phyloP scores from a whole-genome alignment of 1,140 invertebrate genomes.

The Hydropsyche tenuis region DNA sequence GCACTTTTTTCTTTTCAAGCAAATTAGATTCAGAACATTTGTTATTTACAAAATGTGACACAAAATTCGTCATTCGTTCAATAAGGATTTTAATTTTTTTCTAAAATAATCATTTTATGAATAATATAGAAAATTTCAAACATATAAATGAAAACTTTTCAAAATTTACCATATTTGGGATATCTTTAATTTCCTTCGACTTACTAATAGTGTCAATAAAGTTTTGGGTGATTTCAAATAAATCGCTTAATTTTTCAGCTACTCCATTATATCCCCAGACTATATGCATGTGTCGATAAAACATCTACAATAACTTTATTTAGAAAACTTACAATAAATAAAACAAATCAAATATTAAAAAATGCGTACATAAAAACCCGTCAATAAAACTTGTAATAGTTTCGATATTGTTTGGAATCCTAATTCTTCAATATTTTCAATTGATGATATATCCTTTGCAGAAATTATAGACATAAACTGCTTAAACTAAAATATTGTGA shows the following conservation, averaged over 20 bases:
- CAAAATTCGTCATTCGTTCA: neutral
- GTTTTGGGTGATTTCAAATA: constrained; percentile 4
- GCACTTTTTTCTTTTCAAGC: too few relatives aligned
- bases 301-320: constrained; percentile 17
- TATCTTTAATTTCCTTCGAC: neutral
- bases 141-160: neutral
- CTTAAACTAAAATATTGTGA: constrained; percentile 24
- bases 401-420: neutral
- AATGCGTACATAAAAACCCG: constrained; percentile 13
- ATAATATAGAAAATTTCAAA: neutral
- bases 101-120: neutral
- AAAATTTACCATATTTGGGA: neutral
- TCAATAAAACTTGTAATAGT: constrained; percentile 7
- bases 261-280: constrained; percentile 29
- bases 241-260: constrained; percentile 23
- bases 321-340: neutral
- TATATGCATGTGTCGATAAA: constrained; percentile 31
- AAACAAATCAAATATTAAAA: neutral
- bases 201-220: neutral
- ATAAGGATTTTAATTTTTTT: neutral
- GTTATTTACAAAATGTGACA: neutral
- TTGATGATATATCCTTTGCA: neutral
- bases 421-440: neutral
- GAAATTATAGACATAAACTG: constrained; percentile 7
- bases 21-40: neutral